phyloP scores from a whole-genome alignment of 2,113 vertebrate genomes.

The Macrotus californicus region DNA sequence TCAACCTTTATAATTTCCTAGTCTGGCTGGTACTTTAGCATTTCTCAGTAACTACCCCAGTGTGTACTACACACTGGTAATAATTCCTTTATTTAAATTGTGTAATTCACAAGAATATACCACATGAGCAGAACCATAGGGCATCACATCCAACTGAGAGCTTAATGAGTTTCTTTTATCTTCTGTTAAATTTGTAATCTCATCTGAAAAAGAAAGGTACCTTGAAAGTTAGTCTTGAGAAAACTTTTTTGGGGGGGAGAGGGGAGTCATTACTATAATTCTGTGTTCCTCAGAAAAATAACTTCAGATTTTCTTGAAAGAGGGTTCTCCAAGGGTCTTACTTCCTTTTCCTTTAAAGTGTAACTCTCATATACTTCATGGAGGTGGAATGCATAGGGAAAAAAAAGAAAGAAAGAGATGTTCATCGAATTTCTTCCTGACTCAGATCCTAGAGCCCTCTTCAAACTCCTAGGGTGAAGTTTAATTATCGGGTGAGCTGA shows the following conservation, averaged over 20 bases:
- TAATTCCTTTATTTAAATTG: conserved; percentile 44
- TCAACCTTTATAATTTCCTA: neutral
- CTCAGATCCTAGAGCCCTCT: conserved; percentile 37
- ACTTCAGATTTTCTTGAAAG: conserved; percentile 50
- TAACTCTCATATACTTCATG: conserved; percentile 30
- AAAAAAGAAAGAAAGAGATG: neutral
- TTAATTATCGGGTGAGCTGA: conserved; percentile 33
- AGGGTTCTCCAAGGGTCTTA: neutral
- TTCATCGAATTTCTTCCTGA: conserved; percentile 30
- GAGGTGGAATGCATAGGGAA: neutral
- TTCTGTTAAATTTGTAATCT: conserved; percentile 67
- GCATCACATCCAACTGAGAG: conserved; percentile 44
- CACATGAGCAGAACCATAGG: neutral
- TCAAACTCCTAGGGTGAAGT: neutral
- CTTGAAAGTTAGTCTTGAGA: conserved; percentile 52
- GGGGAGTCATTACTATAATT: neutral
- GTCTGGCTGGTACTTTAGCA: neutral
- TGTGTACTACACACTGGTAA: neutral
- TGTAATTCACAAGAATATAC: conserved; percentile 43
- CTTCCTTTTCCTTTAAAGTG: conserved; percentile 45
- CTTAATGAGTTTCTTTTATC: conserved; percentile 65
- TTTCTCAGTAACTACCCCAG: neutral
- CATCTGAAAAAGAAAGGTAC: conserved; percentile 68
- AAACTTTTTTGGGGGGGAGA: neutral
- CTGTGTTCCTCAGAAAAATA: conserved; percentile 20